phyloP scores from a whole-genome alignment of 2,113 vertebrate genomes.

The Neofelis nebulosa region DNA sequence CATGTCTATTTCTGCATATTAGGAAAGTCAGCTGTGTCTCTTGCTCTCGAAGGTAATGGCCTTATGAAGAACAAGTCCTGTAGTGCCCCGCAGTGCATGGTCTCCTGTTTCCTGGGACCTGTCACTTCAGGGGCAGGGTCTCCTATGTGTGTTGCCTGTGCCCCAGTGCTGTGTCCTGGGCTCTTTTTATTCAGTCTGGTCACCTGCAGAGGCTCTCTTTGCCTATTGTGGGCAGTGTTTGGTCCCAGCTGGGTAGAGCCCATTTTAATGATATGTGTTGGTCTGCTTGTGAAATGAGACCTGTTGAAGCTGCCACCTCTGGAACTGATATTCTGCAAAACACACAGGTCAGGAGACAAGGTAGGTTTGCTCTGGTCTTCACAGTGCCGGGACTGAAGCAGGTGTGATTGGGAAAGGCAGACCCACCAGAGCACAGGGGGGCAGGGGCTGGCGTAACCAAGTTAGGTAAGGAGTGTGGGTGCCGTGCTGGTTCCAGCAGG shows the following conservation, averaged over 20 bases:
- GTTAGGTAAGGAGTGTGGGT: not conserved
- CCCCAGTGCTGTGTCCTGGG: not conserved
- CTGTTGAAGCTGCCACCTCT: not conserved
- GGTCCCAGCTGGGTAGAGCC: not conserved
- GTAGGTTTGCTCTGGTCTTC: not conserved
- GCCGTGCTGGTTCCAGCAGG: not conserved
- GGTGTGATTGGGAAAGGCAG: not conserved
- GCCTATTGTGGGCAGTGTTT: not conserved
- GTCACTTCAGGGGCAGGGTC: not conserved
- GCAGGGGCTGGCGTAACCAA: not conserved
- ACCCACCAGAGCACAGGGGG: not conserved
- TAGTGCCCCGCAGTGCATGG: not conserved
- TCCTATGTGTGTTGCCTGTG: not conserved
- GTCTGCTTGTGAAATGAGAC: not conserved
- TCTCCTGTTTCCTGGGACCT: not conserved
- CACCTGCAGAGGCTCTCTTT: not conserved
- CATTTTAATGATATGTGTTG: not conserved
- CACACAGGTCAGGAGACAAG: not conserved
- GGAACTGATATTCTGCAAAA: not conserved
- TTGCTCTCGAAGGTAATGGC: not conserved
- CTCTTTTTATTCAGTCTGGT: not conserved
- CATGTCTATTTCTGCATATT: not conserved
- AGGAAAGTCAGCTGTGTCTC: not conserved
- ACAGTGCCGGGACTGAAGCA: not conserved
- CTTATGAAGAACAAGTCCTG: not conserved